Conservation (phyloP, 2,888 invertebrate species). For the Teinopalpus imperialis region DNA sequence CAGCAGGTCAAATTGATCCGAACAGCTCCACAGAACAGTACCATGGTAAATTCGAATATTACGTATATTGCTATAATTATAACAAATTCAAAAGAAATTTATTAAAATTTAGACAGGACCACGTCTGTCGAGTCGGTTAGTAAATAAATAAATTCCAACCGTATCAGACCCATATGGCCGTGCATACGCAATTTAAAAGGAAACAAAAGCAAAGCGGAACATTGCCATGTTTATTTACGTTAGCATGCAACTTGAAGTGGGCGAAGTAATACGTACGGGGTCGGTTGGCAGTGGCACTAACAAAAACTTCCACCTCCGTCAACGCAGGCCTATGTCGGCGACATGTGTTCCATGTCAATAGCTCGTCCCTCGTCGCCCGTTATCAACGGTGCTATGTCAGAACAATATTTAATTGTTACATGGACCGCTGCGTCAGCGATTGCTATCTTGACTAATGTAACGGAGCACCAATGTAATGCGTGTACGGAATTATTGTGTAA, state of each 20-base stretch:
- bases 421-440: background rate
- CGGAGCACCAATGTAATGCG: background rate
- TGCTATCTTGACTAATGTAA: constrained; percentile 5
- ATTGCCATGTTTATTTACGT: constrained; percentile 20
- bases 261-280: background rate
- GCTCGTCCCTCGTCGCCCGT: constrained; percentile 2
- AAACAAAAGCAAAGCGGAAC: constrained; percentile 9
- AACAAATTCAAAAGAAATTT: no score
- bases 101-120: no score
- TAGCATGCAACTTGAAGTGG: constrained; percentile 7
- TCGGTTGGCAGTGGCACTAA: constrained; percentile 14
- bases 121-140: no score
- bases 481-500: no score
- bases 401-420: constrained; percentile 7
- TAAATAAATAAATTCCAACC: no score
- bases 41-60: no score
- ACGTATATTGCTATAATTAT: no score
- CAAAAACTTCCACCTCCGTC: constrained; percentile 20
- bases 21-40: no score
- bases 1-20: no score
- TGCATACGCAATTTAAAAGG: background rate
- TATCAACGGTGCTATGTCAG: constrained; percentile 1
- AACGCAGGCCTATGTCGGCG: constrained; percentile 3
- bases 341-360: constrained; percentile 14
- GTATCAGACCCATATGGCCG: no score